Conservation (phyloP, 2,888 invertebrate species). For the Eristalis intricaria region DNA sequence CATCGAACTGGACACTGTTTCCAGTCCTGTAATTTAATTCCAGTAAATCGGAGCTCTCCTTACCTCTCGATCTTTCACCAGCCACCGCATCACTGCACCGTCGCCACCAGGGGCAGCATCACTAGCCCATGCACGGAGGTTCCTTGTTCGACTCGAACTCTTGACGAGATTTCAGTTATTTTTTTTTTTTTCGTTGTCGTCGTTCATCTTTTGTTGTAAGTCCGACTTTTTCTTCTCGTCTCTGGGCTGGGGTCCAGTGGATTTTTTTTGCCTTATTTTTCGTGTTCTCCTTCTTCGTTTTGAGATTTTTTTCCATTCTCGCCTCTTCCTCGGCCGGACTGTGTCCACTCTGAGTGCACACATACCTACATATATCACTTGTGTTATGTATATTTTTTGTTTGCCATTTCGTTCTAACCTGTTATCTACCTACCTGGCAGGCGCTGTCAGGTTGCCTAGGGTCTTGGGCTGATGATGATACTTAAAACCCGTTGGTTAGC, state of each 20-base stretch:
- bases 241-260: conserved; percentile 18
- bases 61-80: conserved; percentile 2
- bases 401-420: conserved; percentile 65
- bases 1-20: conserved; percentile 68
- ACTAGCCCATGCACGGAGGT: conserved; percentile 31
- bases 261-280: conserved; percentile 21
- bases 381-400: conserved; percentile 25
- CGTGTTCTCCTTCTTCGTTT: conserved; percentile 41
- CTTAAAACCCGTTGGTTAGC: conserved; percentile 73
- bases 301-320: conserved; percentile 17
- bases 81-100: background rate
- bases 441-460: conserved; percentile 66
- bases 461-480: conserved; percentile 69
- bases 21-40: conserved; percentile 72
- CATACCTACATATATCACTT: background rate
- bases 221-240: conserved; percentile 44
- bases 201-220: conserved; percentile 28
- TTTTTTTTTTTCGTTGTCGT: background rate
- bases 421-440: conserved; percentile 71
- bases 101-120: background rate
- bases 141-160: conserved; percentile 29
- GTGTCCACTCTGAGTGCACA: conserved; percentile 65
- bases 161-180: conserved; percentile 22
- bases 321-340: conserved; percentile 28
- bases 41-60: conserved; percentile 58